Evolutionary conservation across 2,113 vertebrate genomes (phyloP).

Genomic region (Colinus virginianus): DNA sequence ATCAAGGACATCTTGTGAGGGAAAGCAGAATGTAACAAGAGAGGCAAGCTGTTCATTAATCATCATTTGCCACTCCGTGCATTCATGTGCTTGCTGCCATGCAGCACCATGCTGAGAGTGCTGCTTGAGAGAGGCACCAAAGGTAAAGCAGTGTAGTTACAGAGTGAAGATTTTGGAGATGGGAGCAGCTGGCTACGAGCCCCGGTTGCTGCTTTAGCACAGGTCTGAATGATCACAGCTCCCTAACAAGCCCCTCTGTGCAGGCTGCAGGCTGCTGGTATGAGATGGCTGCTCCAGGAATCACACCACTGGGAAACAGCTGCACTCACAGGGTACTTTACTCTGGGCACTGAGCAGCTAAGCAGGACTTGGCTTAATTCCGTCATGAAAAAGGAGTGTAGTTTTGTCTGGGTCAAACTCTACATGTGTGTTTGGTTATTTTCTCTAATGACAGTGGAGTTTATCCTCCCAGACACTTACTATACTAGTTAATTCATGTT

Average conservation of each 20-base stretch:
- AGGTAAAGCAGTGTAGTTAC: background rate
- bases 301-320: background rate
- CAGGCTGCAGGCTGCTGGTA: background rate
- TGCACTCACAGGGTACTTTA: background rate
- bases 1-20: background rate
- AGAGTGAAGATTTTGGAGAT: background rate
- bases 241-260: background rate
- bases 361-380: background rate
- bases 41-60: constrained; percentile 30
- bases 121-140: background rate
- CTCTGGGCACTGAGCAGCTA: background rate
- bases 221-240: background rate
- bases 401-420: background rate
- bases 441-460: background rate
- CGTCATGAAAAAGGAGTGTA: background rate
- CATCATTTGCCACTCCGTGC: constrained; percentile 36
- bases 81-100: background rate
- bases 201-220: background rate
- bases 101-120: background rate
- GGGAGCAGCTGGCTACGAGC: background rate
- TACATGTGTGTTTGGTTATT: background rate
- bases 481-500: background rate
- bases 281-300: background rate
- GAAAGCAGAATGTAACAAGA: constrained; percentile 25
- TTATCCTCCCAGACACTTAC: background rate